phyloP scores from a whole-genome alignment of 2,797 vertebrate species.

The Ara ararauna region DNA sequence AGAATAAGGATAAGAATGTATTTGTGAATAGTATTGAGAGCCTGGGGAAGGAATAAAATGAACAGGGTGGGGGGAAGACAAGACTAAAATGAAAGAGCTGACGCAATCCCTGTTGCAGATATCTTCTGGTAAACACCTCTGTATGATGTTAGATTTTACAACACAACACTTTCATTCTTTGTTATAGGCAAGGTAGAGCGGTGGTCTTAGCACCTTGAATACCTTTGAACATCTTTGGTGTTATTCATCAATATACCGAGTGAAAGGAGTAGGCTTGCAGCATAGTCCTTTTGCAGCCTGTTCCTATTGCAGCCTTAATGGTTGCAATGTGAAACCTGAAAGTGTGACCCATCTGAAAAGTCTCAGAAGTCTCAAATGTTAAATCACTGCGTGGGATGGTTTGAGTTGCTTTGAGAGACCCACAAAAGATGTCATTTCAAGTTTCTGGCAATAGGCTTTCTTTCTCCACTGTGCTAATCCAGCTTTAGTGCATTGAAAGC shows the following conservation, averaged over 20 bases:
- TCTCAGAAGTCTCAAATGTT: not conserved
- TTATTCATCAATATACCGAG: not conserved
- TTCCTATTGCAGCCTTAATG: not conserved
- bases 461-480: not conserved
- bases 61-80: not conserved
- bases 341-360: not conserved
- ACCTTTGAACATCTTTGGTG: not conserved
- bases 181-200: not conserved
- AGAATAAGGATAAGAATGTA: not conserved
- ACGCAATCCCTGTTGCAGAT: not conserved
- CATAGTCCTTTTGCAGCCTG: not conserved
- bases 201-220: not conserved
- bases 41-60: not conserved
- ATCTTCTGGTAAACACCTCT: not conserved
- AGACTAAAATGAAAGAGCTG: not conserved
- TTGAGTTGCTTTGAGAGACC: not conserved
- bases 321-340: not conserved
- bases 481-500: not conserved
- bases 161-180: not conserved
- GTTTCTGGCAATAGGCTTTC: not conserved
- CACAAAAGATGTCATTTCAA: not conserved
- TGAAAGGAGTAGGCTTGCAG: not conserved
- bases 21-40: not conserved
- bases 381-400: not conserved
- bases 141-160: not conserved